phyloP scores from a whole-genome alignment of 2,797 vertebrate species.

The Choloepus didactylus region DNA sequence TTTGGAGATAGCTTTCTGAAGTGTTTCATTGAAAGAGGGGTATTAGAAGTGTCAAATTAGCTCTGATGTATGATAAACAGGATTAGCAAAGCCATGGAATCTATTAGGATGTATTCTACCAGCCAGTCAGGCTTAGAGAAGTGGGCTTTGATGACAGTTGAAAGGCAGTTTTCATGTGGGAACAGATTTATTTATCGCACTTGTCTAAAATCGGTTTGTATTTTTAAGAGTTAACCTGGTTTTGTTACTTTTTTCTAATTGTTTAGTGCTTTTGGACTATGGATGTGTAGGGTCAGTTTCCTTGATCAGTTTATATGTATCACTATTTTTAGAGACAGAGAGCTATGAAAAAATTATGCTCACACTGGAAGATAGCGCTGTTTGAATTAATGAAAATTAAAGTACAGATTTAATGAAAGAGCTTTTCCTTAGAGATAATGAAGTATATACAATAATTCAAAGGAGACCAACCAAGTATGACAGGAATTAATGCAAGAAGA shows the following conservation, averaged over 20 bases:
- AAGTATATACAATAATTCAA: constrained; percentile 51
- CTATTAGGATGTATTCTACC: background rate
- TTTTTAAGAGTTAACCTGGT: background rate
- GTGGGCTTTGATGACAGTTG: background rate
- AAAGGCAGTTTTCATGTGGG: background rate
- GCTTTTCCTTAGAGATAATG: constrained; percentile 49
- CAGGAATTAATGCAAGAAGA: constrained; percentile 43
- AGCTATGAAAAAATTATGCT: background rate
- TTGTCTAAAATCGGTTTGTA: constrained; percentile 24
- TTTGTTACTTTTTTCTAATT: background rate
- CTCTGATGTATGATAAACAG: background rate
- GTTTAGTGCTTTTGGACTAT: background rate
- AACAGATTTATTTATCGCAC: background rate
- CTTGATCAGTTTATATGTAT: background rate
- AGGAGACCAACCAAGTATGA: constrained; percentile 4
- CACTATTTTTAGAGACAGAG: constrained; percentile 18
- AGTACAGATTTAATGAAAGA: constrained; percentile 52
- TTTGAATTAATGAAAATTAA: constrained; percentile 37
- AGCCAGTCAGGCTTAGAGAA: background rate
- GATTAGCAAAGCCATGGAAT: constrained; percentile 6
- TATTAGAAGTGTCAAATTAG: constrained; percentile 13
- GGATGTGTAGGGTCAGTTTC: background rate
- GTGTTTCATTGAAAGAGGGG: background rate
- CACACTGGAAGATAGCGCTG: background rate
- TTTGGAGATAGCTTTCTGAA: constrained; percentile 34